Evolutionary conservation across 1,140 invertebrate species (phyloP).

Genomic region (Sycobia sp.): DNA sequence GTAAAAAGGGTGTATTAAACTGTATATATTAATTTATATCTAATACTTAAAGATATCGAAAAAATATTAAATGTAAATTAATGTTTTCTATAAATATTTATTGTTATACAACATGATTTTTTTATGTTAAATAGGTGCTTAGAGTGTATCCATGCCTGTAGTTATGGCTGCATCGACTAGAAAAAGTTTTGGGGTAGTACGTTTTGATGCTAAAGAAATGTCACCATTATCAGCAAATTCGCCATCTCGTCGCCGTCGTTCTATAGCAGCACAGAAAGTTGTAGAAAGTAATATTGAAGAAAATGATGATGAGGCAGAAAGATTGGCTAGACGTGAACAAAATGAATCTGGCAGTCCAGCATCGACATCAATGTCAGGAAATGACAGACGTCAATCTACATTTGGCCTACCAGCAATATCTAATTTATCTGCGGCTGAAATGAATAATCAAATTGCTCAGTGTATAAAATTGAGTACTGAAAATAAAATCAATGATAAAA

Average conservation of each 20-base stretch:
- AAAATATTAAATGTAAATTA: not conserved
- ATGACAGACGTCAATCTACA: slow-evolving; percentile 42
- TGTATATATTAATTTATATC: not conserved
- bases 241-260: slow-evolving; percentile 43
- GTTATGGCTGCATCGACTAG: slow-evolving; percentile 26
- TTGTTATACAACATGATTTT: not conserved
- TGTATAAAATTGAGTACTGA: no score
- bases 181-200: slow-evolving; percentile 32
- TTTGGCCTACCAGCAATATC: slow-evolving; percentile 42
- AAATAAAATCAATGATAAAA: slow-evolving; percentile 86
- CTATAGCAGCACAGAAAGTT: slow-evolving; percentile 31
- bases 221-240: slow-evolving; percentile 25
- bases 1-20: no score
- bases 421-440: slow-evolving; percentile 45
- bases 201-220: slow-evolving; percentile 13
- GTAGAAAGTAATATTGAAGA: slow-evolving; percentile 33
- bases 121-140: not conserved
- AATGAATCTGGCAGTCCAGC: not conserved
- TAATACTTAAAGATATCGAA: not conserved
- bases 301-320: slow-evolving; percentile 57
- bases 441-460: no score
- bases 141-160: no score
- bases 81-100: not conserved
- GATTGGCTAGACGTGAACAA: slow-evolving; percentile 42
- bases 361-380: slow-evolving; percentile 5